Base-by-base conservation (phyloP, 2,797 vertebrate genomes). In the Pelochelys cantorii region DNA sequence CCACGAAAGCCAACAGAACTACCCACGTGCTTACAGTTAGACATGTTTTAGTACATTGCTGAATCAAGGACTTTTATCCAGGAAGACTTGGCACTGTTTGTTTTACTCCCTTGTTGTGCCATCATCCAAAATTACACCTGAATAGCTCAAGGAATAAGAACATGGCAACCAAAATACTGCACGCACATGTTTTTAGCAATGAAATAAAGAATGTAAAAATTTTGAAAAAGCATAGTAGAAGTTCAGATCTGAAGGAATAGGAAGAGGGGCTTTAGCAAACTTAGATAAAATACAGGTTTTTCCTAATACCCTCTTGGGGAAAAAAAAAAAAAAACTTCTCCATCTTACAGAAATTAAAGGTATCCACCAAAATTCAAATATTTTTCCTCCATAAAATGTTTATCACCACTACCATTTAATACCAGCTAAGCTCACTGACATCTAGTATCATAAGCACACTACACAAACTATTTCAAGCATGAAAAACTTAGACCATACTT, bases 1-100 rank as follows among this genome's bases (percentile, higher is more conserved):
- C 31, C 20, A 0, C 52, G 1, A 1, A 11, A 4, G 0, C 15
- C 0, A 17, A 62, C 34, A 22, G 60, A 20, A 75, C 62, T 1
- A 5, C 23, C 23, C 71, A 37, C 27, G 3, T 37, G 12, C 37
- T 75, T 75, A 42, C 3, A 74, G n/a, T 37, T 74, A 23, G 22
- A 0, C 2, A 3, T 37, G 0, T 2, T 23, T 5, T 56, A 25
- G 7, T 3, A 8, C 1, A 57, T 31, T 29, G 4, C 0, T 15
- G 37, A 27, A 57, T 8, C 79, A 79, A 79, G 31, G 25, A 48
- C 77, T 62, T n/a, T 5, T 0, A n/a, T 27, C 54, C 1, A 22
- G 20, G 11, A 83, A 27, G 25, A 0, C 1, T 3, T 18, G 2
- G 18, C 65, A 68, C 65, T 20, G 15, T n/a, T 31, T 62, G 29